A percentile compares a stretch with the other conserved stretches of the same genome.
Conservation (phyloP, 2,797 vertebrate species). For the Gouania willdenowi region DNA sequence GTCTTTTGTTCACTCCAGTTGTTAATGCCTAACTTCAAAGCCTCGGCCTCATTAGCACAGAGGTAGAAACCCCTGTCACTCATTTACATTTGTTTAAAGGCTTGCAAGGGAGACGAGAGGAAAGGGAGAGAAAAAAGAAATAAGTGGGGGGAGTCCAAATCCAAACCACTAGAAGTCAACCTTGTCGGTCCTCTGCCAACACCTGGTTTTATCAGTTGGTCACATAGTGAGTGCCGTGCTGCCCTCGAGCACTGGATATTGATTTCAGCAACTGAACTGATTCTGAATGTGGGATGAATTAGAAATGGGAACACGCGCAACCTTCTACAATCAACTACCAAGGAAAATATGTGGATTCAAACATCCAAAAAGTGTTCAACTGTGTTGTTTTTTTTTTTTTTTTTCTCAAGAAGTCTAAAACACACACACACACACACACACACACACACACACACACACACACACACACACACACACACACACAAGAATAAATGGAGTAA, state of each 20-base stretch:
- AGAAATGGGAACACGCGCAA: constrained; percentile 9
- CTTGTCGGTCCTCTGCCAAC: constrained; percentile 62
- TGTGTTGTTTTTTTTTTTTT: constrained; percentile 10
- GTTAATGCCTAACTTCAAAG: constrained; percentile 85
- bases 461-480: constrained; percentile 3
- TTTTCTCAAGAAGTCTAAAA: no score
- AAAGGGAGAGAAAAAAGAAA: constrained; percentile 36
- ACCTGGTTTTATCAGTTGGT: constrained; percentile 66
- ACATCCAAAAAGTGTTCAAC: constrained; percentile 13
- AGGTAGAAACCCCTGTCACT: constrained; percentile 82
- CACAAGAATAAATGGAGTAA: constrained; percentile 42
- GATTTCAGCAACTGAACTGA: constrained; percentile 47
- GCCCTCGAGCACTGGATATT: constrained; percentile 55
- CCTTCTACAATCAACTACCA: constrained; percentile 11
- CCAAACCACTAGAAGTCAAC: constrained; percentile 75
- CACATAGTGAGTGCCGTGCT: constrained; percentile 57
- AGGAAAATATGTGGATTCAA: constrained; percentile 11
- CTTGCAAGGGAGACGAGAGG: constrained; percentile 60
- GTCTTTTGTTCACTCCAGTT: constrained; percentile 82
- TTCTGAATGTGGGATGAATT: constrained; percentile 45
- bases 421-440: constrained; percentile 10
- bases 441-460: constrained; percentile 6
- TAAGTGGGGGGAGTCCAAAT: constrained; percentile 53
- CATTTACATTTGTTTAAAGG: constrained; percentile 81
- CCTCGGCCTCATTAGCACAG: constrained; percentile 80